phyloP scores from a whole-genome alignment of 2,888 invertebrate species.

The Anticlea derivata region DNA sequence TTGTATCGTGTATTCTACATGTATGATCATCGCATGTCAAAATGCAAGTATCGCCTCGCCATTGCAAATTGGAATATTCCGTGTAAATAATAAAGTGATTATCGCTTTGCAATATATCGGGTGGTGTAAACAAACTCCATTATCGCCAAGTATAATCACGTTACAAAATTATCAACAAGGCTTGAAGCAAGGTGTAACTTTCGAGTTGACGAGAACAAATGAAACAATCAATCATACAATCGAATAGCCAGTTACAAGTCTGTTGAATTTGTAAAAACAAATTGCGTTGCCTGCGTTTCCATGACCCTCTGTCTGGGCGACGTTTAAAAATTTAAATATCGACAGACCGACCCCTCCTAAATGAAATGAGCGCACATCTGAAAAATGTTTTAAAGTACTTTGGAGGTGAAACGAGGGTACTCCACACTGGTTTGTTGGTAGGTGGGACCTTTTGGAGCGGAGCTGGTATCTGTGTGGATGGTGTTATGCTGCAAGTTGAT shows the following conservation, averaged over 20 bases:
- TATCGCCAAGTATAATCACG: no score
- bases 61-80: no score
- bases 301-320: conserved; percentile 60
- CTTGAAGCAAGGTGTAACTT: no score
- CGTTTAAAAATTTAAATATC: conserved; percentile 80
- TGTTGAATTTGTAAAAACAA: conserved; percentile 72
- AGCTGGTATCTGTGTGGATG: conserved; percentile 35
- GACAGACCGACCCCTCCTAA: conserved; percentile 70
- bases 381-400: conserved; percentile 54
- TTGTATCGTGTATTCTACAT: no score
- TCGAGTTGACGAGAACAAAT: no score
- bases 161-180: no score
- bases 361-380: conserved; percentile 68
- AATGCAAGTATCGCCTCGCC: no score
- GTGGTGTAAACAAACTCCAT: no score
- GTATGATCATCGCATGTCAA: no score
- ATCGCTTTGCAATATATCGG: no score
- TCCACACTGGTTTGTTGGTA: conserved; percentile 31
- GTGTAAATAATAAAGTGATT: no score
- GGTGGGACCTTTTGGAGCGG: conserved; percentile 47
- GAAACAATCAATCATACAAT: conserved; percentile 29
- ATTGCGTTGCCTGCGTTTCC: conserved; percentile 57
- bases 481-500: conserved; percentile 39
- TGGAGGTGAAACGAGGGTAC: conserved; percentile 44
- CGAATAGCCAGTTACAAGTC: conserved; percentile 39